A percentile compares a stretch with the other conserved stretches of the same genome.
phyloP scores from a whole-genome alignment of 2,113 vertebrate species.

The Upupa epops region DNA sequence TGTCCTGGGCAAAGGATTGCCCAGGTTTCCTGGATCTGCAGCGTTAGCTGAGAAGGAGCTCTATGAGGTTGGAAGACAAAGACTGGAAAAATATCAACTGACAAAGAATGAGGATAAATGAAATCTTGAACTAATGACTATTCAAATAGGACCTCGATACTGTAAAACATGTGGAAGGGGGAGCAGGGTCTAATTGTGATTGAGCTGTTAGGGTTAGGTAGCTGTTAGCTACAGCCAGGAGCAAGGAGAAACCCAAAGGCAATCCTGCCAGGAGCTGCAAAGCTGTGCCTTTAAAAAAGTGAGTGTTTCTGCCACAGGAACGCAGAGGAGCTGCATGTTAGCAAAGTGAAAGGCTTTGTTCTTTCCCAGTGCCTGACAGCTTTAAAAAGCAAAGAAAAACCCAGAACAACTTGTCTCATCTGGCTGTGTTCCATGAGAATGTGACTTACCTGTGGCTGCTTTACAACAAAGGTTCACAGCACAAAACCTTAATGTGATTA shows the following conservation, averaged over 20 bases:
- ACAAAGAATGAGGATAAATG: background rate
- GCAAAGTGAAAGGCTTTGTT: background rate
- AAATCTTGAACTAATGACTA: background rate
- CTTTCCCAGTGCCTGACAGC: background rate
- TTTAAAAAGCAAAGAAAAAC: background rate
- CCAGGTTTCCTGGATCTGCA: background rate
- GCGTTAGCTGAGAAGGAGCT: background rate
- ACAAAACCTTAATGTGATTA: background rate
- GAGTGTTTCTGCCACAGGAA: background rate
- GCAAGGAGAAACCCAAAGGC: background rate
- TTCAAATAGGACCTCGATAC: background rate
- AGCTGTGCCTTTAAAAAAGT: background rate
- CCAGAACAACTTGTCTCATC: background rate
- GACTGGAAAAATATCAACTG: background rate
- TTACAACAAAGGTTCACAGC: background rate
- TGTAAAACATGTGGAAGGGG: background rate
- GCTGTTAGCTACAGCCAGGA: background rate
- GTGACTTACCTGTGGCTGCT: background rate
- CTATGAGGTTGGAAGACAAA: background rate
- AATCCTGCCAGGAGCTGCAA: background rate
- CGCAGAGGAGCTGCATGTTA: background rate
- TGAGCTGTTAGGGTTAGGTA: background rate
- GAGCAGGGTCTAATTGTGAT: background rate
- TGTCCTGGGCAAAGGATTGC: background rate
- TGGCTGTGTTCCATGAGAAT: background rate